These are phyloP conservation scores for Apteryx owenii DNA, from an alignment of 2,113 vertebrate genomes.

Conservation along the genomic window DNA sequence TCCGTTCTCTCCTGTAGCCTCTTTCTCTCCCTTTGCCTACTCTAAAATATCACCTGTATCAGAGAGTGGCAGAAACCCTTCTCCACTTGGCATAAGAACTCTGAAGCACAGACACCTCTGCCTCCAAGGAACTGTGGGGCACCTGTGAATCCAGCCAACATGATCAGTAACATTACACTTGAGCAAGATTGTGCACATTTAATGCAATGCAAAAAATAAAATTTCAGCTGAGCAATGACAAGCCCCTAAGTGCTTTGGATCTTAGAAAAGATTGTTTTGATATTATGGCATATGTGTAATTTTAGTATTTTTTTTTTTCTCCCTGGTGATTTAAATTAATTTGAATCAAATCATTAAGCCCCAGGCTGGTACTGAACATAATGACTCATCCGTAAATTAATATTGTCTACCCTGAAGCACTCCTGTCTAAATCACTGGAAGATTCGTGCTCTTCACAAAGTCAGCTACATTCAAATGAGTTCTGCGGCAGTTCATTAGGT, in stretches of 20 bases:
- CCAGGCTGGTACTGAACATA: slow-evolving; percentile 74
- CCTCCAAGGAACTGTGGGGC: background rate
- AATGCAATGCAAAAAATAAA: background rate
- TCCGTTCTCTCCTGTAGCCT: background rate
- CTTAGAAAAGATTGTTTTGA: background rate
- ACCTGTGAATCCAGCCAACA: background rate
- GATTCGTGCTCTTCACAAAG: slow-evolving; percentile 65
- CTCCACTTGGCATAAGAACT: background rate
- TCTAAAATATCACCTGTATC: background rate
- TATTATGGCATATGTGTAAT: background rate
- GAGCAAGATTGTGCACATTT: background rate
- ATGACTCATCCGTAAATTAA: slow-evolving; percentile 81
- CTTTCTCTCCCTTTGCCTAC: background rate
- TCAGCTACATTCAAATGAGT: slow-evolving; percentile 68
- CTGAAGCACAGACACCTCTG: background rate
- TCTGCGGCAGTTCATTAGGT: slow-evolving; percentile 74
- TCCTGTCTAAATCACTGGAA: slow-evolving; percentile 75
- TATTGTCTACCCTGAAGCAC: slow-evolving; percentile 75
- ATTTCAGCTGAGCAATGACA: background rate
- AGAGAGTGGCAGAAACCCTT: background rate
- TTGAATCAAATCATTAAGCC: slow-evolving; percentile 80
- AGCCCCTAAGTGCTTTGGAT: background rate
- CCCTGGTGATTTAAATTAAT: slow-evolving; percentile 77
- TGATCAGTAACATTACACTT: background rate
- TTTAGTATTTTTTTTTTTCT: slow-evolving; percentile 41